Evolutionary conservation across 2,797 vertebrate species (phyloP).

Genomic region (Ispidina lecontei): DNA sequence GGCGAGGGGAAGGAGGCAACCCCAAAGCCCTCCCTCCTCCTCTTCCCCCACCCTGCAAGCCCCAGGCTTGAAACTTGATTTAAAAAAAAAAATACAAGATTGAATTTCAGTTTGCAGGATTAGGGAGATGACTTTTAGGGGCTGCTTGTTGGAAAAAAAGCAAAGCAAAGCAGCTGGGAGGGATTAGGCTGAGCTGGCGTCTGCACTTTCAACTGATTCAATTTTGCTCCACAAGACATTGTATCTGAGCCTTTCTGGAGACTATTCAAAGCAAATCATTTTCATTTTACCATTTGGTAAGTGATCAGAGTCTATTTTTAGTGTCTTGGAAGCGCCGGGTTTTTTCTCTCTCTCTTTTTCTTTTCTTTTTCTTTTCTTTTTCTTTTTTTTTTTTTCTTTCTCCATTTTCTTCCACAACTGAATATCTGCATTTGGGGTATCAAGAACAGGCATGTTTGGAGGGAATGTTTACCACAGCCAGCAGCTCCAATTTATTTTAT

Average conservation of each 20-base stretch:
- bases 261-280: constrained; percentile 75
- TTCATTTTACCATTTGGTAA: constrained; percentile 73
- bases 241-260: constrained; percentile 74
- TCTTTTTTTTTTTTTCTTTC: not conserved
- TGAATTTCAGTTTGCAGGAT: constrained; percentile 81
- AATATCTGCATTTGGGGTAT: constrained; percentile 33
- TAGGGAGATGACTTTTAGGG: constrained; percentile 78
- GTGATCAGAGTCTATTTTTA: constrained; percentile 72
- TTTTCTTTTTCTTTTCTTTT: not conserved
- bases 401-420: not conserved
- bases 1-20: constrained; percentile 59
- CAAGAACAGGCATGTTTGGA: constrained; percentile 53
- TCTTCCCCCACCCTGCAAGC: constrained; percentile 66
- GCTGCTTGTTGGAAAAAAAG: constrained; percentile 75
- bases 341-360: constrained; percentile 1
- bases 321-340: constrained; percentile 41
- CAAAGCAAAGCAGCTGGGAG: constrained; percentile 81
- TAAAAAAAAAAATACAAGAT: constrained; percentile 73
- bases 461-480: constrained; percentile 20
- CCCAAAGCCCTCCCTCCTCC: constrained; percentile 60
- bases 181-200: constrained; percentile 77
- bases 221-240: constrained; percentile 76
- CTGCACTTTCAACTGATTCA: constrained; percentile 78
- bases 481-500: constrained; percentile 34
- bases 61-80: constrained; percentile 73